Evolutionary conservation across 2,113 vertebrate genomes (phyloP).

Genomic region (Chloebia gouldiae): DNA sequence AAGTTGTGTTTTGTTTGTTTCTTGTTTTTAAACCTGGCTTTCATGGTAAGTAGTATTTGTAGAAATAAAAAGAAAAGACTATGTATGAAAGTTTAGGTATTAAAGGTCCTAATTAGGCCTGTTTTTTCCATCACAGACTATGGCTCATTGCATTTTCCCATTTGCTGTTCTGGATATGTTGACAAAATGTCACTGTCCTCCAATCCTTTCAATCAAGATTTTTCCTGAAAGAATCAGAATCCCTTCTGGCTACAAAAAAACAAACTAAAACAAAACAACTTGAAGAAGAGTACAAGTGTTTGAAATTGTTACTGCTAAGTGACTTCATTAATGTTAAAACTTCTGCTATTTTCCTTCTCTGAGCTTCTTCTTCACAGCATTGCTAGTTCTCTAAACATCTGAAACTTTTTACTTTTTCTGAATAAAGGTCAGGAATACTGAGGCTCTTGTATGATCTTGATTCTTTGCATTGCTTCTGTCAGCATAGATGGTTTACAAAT

Average conservation of each 20-base stretch:
- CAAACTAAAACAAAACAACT: background rate
- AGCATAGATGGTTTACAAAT: background rate
- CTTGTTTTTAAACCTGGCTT: background rate
- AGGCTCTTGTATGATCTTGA: background rate
- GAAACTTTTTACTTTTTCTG: background rate
- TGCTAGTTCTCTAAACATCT: background rate
- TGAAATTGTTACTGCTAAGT: background rate
- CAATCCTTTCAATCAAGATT: background rate
- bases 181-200: background rate
- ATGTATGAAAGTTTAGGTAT: background rate
- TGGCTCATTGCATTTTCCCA: background rate
- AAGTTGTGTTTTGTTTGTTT: background rate
- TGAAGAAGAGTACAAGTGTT: background rate
- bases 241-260: background rate
- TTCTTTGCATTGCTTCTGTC: background rate
- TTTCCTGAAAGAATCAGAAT: background rate
- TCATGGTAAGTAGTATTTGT: background rate
- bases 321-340: background rate
- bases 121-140: background rate
- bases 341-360: background rate
- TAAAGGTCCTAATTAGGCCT: background rate
- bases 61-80: background rate
- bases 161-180: background rate
- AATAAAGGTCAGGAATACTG: background rate
- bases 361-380: background rate